These are phyloP conservation scores for Thalassoma bifasciatum DNA, from an alignment of 2,113 vertebrate species.

Conservation along the genomic window DNA sequence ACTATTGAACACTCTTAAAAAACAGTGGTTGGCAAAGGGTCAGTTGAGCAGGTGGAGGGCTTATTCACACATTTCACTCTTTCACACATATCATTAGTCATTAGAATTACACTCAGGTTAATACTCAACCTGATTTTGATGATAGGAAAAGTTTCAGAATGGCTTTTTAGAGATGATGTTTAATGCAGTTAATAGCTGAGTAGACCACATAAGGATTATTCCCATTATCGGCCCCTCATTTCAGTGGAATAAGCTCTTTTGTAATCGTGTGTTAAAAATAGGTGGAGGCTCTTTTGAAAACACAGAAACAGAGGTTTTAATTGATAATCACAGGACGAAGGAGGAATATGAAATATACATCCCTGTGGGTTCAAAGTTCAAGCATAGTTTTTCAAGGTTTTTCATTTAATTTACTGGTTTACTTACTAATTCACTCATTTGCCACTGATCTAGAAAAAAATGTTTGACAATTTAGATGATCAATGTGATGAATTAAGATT, in stretches of 20 bases:
- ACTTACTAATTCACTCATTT: too few relatives aligned
- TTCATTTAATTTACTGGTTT: too few relatives aligned
- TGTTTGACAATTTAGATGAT: too few relatives aligned
- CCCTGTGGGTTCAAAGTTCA: neutral
- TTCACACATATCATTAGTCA: constrained; percentile 30
- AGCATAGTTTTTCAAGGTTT: too few relatives aligned
- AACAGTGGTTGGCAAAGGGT: constrained; percentile 26
- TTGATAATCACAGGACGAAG: too few relatives aligned
- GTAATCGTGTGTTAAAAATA: constrained; percentile 35
- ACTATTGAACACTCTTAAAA: constrained; percentile 40
- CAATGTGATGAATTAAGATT: too few relatives aligned
- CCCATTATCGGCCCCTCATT: constrained; percentile 44
- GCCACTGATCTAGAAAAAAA: too few relatives aligned
- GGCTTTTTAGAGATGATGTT: constrained; percentile 43
- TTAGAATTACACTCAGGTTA: constrained; percentile 36
- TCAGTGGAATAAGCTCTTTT: constrained; percentile 36
- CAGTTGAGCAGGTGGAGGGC: constrained; percentile 43
- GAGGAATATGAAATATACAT: neutral
- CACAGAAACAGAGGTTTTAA: neutral
- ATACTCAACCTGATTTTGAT: constrained; percentile 42
- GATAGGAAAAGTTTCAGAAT: constrained; percentile 12
- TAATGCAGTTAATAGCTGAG: constrained; percentile 46
- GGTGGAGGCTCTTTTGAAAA: constrained; percentile 11
- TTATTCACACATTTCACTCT: constrained; percentile 50
- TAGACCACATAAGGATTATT: constrained; percentile 35